These are phyloP conservation scores for Orestias chungarensis DNA, from an alignment of 2,797 vertebrate species.

Conservation along the genomic window DNA sequence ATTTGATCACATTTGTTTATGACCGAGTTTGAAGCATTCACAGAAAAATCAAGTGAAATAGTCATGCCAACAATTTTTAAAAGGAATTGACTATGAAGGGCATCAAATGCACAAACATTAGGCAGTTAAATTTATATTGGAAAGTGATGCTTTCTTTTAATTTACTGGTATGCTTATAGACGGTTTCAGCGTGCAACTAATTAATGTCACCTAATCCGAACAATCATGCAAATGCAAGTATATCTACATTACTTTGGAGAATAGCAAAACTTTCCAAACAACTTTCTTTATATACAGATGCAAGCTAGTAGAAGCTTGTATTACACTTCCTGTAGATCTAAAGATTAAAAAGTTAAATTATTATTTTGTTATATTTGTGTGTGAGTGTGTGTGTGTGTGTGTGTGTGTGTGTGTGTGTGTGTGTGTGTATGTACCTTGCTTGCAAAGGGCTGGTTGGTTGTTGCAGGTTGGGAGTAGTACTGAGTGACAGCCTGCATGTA, in stretches of 20 bases:
- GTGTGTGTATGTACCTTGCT: slow-evolving; percentile 74
- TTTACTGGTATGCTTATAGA: slow-evolving; percentile 27
- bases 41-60: background rate
- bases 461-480: slow-evolving; percentile 82
- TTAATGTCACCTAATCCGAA: slow-evolving; percentile 55
- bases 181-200: slow-evolving; percentile 45
- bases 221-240: slow-evolving; percentile 50
- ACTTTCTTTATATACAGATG: background rate
- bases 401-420: no score
- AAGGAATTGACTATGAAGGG: background rate
- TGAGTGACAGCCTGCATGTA: slow-evolving; percentile 85
- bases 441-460: slow-evolving; percentile 73
- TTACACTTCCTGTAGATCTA: no score
- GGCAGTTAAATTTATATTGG: slow-evolving; percentile 8
- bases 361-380: no score
- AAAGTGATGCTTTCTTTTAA: slow-evolving; percentile 43
- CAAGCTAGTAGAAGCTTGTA: background rate
- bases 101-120: background rate
- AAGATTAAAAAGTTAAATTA: no score
- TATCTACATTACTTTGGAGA: slow-evolving; percentile 1
- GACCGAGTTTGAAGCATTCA: background rate
- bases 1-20: background rate
- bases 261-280: background rate
- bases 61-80: background rate
- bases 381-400: no score